These are phyloP conservation scores for Caranx ignobilis DNA, from an alignment of 2,113 vertebrate genomes.

Conservation along the genomic window DNA sequence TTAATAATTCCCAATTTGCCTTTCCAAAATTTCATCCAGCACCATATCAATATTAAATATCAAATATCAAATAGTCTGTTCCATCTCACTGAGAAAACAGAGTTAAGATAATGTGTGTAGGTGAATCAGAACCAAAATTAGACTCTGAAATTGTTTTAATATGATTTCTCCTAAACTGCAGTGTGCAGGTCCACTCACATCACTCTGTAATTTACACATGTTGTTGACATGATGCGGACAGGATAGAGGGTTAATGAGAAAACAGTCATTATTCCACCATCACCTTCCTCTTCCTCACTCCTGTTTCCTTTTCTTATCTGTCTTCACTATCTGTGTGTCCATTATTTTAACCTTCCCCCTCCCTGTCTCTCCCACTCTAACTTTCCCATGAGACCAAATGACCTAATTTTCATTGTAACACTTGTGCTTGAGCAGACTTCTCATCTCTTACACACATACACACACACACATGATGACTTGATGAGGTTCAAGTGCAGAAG, in stretches of 20 bases:
- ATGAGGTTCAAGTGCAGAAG: slow-evolving; percentile 1
- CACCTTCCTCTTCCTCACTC: slow-evolving; percentile 12
- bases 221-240: slow-evolving; percentile 2
- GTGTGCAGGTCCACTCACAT: slow-evolving; percentile 3
- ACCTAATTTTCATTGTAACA: slow-evolving; percentile 56
- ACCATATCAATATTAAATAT: no score
- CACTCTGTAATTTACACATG: slow-evolving; percentile 15
- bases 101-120: background rate
- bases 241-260: background rate
- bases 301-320: background rate
- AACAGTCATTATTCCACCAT: slow-evolving; percentile 19
- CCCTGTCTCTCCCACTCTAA: slow-evolving; percentile 46
- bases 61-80: background rate
- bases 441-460: slow-evolving; percentile 21
- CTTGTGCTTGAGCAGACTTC: slow-evolving; percentile 30
- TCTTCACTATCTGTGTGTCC: slow-evolving; percentile 19
- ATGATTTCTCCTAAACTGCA: background rate
- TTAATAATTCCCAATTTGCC: no score
- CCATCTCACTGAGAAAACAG: background rate
- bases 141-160: background rate
- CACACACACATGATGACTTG: slow-evolving; percentile 9
- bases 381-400: slow-evolving; percentile 61
- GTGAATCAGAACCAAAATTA: background rate
- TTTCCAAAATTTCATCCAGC: no score
- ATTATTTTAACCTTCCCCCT: slow-evolving; percentile 43